Conservation (phyloP, 2,797 vertebrate genomes). For the Dallia pectoralis region DNA sequence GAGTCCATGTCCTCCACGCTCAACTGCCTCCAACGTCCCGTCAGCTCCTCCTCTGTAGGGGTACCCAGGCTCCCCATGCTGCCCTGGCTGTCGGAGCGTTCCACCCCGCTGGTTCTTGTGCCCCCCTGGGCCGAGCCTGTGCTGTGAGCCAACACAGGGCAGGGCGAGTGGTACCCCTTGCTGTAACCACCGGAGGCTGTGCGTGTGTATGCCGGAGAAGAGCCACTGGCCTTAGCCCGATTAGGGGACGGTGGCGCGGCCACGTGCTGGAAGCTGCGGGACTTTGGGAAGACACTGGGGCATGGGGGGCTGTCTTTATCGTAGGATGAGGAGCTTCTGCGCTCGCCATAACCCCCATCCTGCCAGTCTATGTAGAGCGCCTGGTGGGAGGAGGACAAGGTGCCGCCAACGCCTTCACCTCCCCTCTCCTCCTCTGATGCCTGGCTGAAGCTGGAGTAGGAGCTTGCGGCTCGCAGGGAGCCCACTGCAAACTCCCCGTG, state of each 20-base stretch:
- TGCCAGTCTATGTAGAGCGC: slow-evolving; percentile 85
- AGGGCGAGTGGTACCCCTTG: slow-evolving; percentile 81
- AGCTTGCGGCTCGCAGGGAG: slow-evolving; percentile 87
- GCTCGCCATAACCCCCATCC: slow-evolving; percentile 73
- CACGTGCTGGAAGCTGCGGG: slow-evolving; percentile 81
- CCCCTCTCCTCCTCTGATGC: slow-evolving; percentile 87
- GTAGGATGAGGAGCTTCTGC: slow-evolving; percentile 77
- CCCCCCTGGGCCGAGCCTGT: slow-evolving; percentile 65
- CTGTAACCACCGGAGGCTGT: slow-evolving; percentile 81
- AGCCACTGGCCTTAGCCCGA: slow-evolving; percentile 54
- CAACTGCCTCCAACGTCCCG: slow-evolving; percentile 85
- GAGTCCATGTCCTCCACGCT: slow-evolving; percentile 90
- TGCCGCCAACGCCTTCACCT: slow-evolving; percentile 65
- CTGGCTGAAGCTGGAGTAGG: slow-evolving; percentile 93
- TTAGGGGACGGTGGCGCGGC: slow-evolving; percentile 42
- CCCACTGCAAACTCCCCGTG: slow-evolving; percentile 69
- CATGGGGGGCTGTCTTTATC: slow-evolving; percentile 72
- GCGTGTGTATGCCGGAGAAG: slow-evolving; percentile 76
- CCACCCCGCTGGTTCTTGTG: slow-evolving; percentile 37
- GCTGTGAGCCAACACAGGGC: slow-evolving; percentile 78
- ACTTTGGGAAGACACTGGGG: slow-evolving; percentile 70
- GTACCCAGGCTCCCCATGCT: slow-evolving; percentile 48
- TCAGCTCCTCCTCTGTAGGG: slow-evolving; percentile 77
- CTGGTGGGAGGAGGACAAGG: slow-evolving; percentile 88
- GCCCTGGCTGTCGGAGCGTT: slow-evolving; percentile 67